A percentile compares a stretch with the other conserved stretches of the same genome.
Evolutionary conservation across 2,797 vertebrate genomes (phyloP).

Genomic region (Helostoma temminkii): DNA sequence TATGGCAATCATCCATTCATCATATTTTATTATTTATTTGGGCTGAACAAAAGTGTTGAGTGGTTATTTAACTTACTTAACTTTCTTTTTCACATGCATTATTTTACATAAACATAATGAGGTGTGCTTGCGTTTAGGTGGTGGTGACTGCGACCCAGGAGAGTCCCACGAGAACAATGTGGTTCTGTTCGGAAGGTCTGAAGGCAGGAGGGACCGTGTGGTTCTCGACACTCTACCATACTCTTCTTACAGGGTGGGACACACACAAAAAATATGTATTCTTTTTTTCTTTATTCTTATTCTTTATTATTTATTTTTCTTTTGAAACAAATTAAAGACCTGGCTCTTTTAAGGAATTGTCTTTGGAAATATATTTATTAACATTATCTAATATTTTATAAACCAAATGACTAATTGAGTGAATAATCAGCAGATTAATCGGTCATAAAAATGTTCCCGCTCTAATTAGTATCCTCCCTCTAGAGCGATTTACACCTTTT

Average conservation of each 20-base stretch:
- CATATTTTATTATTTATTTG: constrained; percentile 4
- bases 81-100: background rate
- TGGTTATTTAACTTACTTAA: background rate
- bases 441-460: background rate
- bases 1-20: constrained; percentile 35
- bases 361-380: background rate
- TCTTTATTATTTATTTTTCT: too few species aligned
- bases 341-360: background rate
- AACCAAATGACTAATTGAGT: background rate
- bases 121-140: constrained; percentile 81
- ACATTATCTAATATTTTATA: background rate
- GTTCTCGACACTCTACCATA: constrained; percentile 91
- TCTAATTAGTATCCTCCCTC: background rate
- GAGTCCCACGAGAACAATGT: constrained; percentile 93
- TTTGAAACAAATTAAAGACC: constrained; percentile 15
- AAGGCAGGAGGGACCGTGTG: constrained; percentile 90
- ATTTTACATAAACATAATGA: background rate
- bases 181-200: constrained; percentile 88
- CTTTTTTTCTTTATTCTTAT: too few species aligned
- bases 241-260: constrained; percentile 93
- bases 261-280: background rate
- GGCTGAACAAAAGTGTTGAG: constrained; percentile 2
- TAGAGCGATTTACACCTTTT: constrained; percentile 6
- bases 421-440: constrained; percentile 10
- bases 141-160: constrained; percentile 91